Conservation (phyloP, 2,113 vertebrate genomes). For the Oreotrochilus melanogaster region DNA sequence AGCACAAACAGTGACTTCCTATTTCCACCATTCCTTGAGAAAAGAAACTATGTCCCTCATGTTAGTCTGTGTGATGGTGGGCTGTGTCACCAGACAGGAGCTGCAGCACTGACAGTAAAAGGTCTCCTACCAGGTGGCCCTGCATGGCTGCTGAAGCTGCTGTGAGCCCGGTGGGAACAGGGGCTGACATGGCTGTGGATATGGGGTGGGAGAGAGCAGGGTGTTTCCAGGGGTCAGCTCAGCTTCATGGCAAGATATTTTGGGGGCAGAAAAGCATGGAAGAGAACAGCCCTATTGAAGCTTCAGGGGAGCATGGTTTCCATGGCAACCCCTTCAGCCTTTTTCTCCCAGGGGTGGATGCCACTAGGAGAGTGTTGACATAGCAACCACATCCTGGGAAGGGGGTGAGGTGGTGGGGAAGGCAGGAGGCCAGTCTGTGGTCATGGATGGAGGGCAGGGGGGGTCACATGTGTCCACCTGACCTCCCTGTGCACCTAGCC, state of each 20-base stretch:
- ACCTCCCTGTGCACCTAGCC: accelerated
- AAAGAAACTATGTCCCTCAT: neutral
- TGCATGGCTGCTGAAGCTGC: neutral
- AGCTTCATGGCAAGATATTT: neutral
- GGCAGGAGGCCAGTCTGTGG: neutral
- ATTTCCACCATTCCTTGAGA: neutral
- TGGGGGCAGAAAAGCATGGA: neutral
- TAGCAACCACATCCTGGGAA: conserved; percentile 8
- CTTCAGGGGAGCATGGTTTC: conserved; percentile 2
- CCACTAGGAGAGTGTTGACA: neutral
- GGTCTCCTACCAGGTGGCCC: neutral
- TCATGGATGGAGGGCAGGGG: accelerated
- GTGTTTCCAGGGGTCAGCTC: accelerated
- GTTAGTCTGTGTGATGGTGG: accelerated
- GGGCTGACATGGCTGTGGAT: accelerated
- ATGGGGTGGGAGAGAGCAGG: neutral
- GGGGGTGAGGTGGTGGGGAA: neutral
- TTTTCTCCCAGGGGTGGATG: neutral
- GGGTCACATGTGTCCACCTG: accelerated
- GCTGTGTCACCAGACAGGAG: accelerated
- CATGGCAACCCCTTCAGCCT: neutral
- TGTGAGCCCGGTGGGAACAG: neutral
- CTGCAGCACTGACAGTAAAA: accelerated
- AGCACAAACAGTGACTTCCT: accelerated
- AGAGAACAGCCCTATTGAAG: neutral